A percentile compares a stretch with the other conserved stretches of the same genome.
Evolutionary conservation across 2,113 vertebrate genomes (phyloP).

Genomic region (Silurus meridionalis): DNA sequence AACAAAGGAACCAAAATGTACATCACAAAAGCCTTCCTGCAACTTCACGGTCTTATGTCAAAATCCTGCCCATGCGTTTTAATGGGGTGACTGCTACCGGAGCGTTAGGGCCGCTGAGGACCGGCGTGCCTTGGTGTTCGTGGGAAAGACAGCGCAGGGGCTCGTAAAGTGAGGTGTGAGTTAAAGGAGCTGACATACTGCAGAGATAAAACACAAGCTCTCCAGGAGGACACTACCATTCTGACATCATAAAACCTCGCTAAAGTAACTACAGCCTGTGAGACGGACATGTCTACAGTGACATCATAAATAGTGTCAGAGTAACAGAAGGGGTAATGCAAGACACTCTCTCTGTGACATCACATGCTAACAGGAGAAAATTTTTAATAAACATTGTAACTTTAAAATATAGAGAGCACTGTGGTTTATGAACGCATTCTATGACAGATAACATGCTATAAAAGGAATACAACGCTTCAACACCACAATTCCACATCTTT

Average conservation of each 20-base stretch:
- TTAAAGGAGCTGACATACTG: constrained; percentile 47
- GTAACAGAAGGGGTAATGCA: constrained; percentile 26
- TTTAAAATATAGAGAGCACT: not conserved
- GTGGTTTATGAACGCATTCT: not conserved
- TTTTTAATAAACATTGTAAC: constrained; percentile 13
- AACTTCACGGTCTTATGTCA: constrained; percentile 44
- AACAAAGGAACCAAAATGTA: constrained; percentile 31
- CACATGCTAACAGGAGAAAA: constrained; percentile 35
- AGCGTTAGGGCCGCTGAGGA: constrained; percentile 27
- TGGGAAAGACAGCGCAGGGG: constrained; percentile 39
- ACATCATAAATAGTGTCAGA: constrained; percentile 41
- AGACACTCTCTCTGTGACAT: constrained; percentile 32
- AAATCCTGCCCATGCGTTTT: constrained; percentile 33
- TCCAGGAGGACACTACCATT: constrained; percentile 42
- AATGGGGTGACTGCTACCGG: constrained; percentile 29
- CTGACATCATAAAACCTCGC: constrained; percentile 54
- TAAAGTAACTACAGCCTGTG: constrained; percentile 35
- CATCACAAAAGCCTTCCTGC: constrained; percentile 10
- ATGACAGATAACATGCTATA: not conserved
- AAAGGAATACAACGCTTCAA: not conserved
- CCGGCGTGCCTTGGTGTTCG: constrained; percentile 4
- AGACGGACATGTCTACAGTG: constrained; percentile 30
- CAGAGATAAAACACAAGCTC: constrained; percentile 52
- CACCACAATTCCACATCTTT: not conserved
- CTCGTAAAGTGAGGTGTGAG: constrained; percentile 51